Percentiles rank a stretch among this genome's conserved stretches.
Evolutionary conservation across 2,888 invertebrate genomes (phyloP).

Genomic region (Ochropacha duplaris): DNA sequence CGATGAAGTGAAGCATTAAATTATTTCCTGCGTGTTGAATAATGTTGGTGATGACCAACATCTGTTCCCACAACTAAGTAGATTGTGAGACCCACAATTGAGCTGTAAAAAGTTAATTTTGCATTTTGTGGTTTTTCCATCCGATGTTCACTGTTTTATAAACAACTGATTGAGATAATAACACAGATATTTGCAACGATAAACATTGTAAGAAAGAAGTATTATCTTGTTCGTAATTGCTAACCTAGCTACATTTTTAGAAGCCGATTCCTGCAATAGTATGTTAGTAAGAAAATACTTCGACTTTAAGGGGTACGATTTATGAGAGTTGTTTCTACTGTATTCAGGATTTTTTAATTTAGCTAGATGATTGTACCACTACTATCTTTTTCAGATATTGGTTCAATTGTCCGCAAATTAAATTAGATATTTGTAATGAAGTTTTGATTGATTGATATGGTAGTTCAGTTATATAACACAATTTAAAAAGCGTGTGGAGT

Average conservation of each 20-base stretch:
- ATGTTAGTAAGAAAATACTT: not conserved
- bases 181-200: not conserved
- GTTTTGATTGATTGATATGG: not conserved
- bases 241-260: not conserved
- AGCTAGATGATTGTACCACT: no score
- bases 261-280: not conserved
- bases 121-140: conserved; percentile 55
- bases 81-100: conserved; percentile 20
- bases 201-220: not conserved
- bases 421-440: not conserved
- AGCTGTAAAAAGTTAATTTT: conserved; percentile 49
- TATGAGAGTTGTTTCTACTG: no score
- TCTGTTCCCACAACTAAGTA: conserved; percentile 50
- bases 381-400: no score
- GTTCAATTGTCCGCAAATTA: no score
- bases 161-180: conserved; percentile 2
- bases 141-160: conserved; percentile 5
- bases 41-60: conserved; percentile 20
- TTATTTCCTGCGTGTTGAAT: conserved; percentile 62
- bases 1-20: conserved; percentile 64
- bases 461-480: not conserved
- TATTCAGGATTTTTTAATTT: no score
- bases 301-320: no score
- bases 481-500: not conserved
- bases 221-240: not conserved